Percentiles rank a stretch among this genome's conserved stretches.
These are phyloP conservation scores for Oedothorax gibbosus DNA, from an alignment of 1,140 invertebrate species.

Conservation along the genomic window DNA sequence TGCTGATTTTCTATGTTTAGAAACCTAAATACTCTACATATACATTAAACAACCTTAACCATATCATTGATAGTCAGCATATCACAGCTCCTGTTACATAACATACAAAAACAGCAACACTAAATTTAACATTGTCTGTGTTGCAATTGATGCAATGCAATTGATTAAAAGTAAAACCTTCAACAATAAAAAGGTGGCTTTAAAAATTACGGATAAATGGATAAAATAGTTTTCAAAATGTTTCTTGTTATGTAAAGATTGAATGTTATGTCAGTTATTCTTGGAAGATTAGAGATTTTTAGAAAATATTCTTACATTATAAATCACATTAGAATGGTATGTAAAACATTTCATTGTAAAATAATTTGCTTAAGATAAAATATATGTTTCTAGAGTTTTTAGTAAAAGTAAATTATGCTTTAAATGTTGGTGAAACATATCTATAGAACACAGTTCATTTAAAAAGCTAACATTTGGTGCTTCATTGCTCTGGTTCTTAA, in stretches of 20 bases:
- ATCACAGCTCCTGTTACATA: conserved; percentile 22
- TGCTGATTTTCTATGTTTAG: conserved; percentile 8
- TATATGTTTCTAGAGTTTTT: neutral
- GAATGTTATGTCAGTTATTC: neutral
- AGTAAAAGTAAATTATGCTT: conserved; percentile 8
- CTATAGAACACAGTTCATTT: neutral
- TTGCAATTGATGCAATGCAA: neutral
- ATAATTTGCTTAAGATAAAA: neutral
- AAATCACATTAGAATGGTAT: no score
- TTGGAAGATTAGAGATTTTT: neutral
- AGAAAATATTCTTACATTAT: no score
- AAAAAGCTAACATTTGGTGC: neutral
- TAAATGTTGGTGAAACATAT: neutral
- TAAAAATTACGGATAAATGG: neutral
- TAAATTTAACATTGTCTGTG: neutral
- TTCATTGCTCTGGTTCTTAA: neutral
- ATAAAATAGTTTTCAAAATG: neutral
- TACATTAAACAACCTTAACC: neutral
- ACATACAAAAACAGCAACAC: neutral
- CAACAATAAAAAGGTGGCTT: no score
- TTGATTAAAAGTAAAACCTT: neutral
- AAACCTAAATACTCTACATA: neutral
- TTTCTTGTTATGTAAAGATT: neutral
- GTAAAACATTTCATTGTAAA: no score
- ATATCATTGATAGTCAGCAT: neutral